Conservation (phyloP, 2,888 invertebrate genomes). For the Agrypnus murinus region DNA sequence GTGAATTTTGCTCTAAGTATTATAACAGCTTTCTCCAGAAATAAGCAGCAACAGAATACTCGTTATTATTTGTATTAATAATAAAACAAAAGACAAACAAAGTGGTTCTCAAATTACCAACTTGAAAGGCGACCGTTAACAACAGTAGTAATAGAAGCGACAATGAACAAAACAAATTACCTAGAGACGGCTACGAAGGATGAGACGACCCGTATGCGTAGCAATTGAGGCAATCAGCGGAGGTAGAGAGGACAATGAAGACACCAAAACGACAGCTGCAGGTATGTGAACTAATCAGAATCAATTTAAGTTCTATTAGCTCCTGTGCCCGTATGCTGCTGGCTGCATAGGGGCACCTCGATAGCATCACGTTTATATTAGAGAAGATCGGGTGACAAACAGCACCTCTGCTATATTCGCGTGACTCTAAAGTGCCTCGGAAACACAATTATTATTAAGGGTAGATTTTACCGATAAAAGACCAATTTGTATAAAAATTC, state of each 20-base stretch:
- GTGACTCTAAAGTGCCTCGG: conserved; percentile 44
- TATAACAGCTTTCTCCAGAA: too few relatives aligned
- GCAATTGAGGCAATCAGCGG: conserved; percentile 65
- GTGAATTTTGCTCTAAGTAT: too few relatives aligned
- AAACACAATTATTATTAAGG: conserved; percentile 37
- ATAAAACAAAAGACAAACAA: conserved; percentile 1
- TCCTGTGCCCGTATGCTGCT: conserved; percentile 63
- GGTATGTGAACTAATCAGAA: conserved; percentile 71
- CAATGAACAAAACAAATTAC: conserved; percentile 51
- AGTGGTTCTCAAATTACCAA: conserved; percentile 18
- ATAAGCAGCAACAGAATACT: too few relatives aligned
- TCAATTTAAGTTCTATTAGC: conserved; percentile 71
- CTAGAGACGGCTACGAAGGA: conserved; percentile 42
- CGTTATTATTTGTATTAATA: too few relatives aligned
- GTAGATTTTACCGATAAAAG: conserved; percentile 41
- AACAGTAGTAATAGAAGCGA: conserved; percentile 13
- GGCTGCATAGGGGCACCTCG: conserved; percentile 65
- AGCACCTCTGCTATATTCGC: conserved; percentile 51
- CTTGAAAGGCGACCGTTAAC: conserved; percentile 29
- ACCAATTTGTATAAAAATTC: conserved; percentile 28
- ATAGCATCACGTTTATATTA: conserved; percentile 56
- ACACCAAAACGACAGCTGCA: conserved; percentile 68
- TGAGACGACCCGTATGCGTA: conserved; percentile 61
- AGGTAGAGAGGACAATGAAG: conserved; percentile 59
- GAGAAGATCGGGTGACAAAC: conserved; percentile 56